Evolutionary conservation across 2,113 vertebrate species (phyloP).

Genomic region (Haliaeetus leucogaster): DNA sequence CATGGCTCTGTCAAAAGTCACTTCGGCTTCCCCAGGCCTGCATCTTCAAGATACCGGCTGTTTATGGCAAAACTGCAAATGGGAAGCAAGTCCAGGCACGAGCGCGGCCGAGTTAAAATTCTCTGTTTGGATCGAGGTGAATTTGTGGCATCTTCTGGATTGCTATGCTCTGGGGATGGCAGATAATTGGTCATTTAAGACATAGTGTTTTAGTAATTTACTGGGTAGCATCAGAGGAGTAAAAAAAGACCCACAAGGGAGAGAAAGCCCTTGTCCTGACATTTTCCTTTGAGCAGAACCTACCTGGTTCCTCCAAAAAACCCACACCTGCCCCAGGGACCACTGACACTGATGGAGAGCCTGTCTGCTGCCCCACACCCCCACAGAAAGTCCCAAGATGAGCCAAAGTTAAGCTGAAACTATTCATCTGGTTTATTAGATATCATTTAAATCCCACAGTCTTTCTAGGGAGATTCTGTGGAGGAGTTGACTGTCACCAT

Average conservation of each 20-base stretch:
- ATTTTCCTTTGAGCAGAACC: background rate
- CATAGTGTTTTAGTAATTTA: background rate
- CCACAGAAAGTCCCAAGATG: background rate
- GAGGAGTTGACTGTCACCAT: background rate
- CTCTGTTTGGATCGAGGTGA: rapidly evolving
- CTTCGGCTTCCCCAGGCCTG: background rate
- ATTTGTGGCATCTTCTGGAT: background rate
- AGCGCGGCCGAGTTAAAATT: background rate
- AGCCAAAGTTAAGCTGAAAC: background rate
- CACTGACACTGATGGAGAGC: background rate
- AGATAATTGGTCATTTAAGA: background rate
- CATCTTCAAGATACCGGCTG: background rate
- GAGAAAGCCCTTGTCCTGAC: background rate
- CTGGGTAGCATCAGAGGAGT: background rate
- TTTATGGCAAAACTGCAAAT: background rate
- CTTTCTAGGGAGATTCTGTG: background rate
- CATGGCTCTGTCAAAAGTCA: background rate
- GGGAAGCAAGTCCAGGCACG: background rate
- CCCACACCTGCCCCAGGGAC: background rate
- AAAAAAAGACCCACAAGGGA: background rate
- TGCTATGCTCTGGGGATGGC: background rate
- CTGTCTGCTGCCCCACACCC: background rate
- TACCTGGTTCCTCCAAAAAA: background rate
- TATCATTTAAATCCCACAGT: background rate
- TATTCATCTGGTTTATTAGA: background rate